Evolutionary conservation across 2,113 vertebrate genomes (phyloP).

Genomic region (Lontra canadensis): DNA sequence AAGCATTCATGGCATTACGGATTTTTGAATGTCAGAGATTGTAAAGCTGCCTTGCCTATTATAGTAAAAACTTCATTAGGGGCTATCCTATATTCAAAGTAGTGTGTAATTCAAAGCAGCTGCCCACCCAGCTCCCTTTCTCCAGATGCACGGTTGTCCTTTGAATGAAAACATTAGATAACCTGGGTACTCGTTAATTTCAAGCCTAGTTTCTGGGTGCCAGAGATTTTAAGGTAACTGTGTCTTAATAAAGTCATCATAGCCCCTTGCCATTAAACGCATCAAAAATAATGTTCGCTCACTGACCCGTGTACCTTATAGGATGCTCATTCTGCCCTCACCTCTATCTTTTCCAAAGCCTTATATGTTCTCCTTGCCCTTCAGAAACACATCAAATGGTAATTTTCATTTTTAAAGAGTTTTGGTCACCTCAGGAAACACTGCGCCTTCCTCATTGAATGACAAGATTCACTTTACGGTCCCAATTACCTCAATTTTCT

Average conservation of each 20-base stretch:
- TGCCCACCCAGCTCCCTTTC: not conserved
- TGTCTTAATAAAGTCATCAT: not conserved
- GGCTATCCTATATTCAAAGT: constrained; percentile 65
- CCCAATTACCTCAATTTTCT: not conserved
- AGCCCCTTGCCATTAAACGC: not conserved
- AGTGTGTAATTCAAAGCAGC: constrained; percentile 68
- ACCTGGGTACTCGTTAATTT: constrained; percentile 12
- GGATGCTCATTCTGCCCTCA: not conserved
- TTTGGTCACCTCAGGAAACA: not conserved
- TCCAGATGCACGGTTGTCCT: constrained; percentile 52
- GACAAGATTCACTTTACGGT: not conserved
- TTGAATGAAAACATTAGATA: constrained; percentile 40
- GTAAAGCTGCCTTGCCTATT: constrained; percentile 63
- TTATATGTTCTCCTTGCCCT: not conserved
- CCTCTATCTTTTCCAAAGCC: not conserved
- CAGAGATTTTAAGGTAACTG: constrained; percentile 7
- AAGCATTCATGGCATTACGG: constrained; percentile 59
- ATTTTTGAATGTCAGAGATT: constrained; percentile 72
- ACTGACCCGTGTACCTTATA: not conserved
- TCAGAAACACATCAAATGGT: constrained; percentile 9
- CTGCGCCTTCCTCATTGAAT: not conserved
- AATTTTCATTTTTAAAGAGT: not conserved
- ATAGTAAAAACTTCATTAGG: constrained; percentile 75
- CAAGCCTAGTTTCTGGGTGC: not conserved
- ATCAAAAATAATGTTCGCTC: not conserved